Percentiles rank a stretch among this genome's conserved stretches.
Conservation (phyloP, 2,113 vertebrate species). For the Prolemur simus region DNA sequence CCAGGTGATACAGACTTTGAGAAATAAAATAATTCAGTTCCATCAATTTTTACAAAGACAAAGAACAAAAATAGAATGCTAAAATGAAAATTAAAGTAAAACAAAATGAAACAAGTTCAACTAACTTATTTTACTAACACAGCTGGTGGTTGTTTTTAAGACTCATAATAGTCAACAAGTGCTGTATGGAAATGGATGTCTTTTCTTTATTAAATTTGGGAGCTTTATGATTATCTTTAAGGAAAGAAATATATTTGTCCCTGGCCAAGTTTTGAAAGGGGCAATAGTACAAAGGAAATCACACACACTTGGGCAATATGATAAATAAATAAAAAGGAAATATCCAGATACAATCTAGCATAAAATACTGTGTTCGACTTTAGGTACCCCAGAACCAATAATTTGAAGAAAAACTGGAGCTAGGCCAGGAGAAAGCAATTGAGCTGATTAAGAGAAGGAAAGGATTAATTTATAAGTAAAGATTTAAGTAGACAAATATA, state of each 20-base stretch:
- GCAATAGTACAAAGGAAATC: neutral
- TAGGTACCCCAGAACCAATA: neutral
- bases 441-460: constrained; percentile 50
- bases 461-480: constrained; percentile 57
- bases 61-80: neutral
- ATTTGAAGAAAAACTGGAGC: constrained; percentile 33
- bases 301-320: neutral
- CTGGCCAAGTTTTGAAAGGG: neutral
- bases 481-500: constrained; percentile 63
- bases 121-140: neutral
- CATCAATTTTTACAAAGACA: neutral
- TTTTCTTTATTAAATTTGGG: constrained; percentile 19
- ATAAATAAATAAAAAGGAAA: constrained; percentile 27
- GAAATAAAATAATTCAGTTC: neutral
- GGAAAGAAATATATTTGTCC: neutral
- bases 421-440: constrained; percentile 45
- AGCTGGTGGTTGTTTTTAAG: neutral
- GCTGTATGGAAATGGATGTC: neutral
- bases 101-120: neutral
- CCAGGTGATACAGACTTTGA: neutral
- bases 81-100: constrained; percentile 32
- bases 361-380: constrained; percentile 21
- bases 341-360: neutral
- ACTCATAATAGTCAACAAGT: neutral
- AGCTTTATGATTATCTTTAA: neutral